Conservation (phyloP, 1,140 invertebrate species). For the Drosophila watanabei region DNA sequence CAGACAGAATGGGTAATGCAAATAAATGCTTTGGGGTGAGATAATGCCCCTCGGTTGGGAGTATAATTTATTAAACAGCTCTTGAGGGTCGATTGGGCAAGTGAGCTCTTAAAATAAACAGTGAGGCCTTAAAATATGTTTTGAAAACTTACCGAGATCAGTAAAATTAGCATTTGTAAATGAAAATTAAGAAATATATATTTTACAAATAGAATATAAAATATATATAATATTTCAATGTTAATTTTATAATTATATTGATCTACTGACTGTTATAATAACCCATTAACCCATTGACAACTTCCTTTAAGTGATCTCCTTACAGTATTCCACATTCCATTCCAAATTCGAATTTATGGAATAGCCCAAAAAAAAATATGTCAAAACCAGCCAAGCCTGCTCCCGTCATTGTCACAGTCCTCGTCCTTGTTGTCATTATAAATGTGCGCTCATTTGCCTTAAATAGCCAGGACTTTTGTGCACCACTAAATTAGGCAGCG, state of each 20-base stretch:
- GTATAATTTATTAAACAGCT: conserved; percentile 2
- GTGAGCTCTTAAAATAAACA: not conserved
- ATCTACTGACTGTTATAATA: too few relatives aligned
- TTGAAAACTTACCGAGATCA: not conserved
- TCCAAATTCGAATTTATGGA: conserved; percentile 7
- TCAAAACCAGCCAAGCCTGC: conserved; percentile 37
- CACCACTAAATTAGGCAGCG: conserved; percentile 72
- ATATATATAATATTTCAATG: too few relatives aligned
- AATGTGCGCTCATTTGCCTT: conserved; percentile 82
- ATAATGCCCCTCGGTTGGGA: conserved; percentile 33
- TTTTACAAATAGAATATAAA: too few relatives aligned
- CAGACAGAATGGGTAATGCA: conserved; percentile 67
- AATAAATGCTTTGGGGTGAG: conserved; percentile 59
- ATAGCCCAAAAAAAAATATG: conserved; percentile 29
- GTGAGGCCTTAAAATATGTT: not conserved
- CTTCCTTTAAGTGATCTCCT: too few relatives aligned
- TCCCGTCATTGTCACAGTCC: conserved; percentile 32
- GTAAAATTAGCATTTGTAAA: too few relatives aligned
- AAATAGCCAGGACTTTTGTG: conserved; percentile 78
- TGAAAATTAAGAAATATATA: too few relatives aligned
- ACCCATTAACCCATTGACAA: not conserved
- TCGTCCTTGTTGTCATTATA: conserved; percentile 78
- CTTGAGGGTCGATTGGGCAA: not conserved
- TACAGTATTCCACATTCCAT: conserved; percentile 13
- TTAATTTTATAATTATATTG: too few relatives aligned